phyloP scores from a whole-genome alignment of 2,113 vertebrate species.

The Megaceryle torquata region DNA sequence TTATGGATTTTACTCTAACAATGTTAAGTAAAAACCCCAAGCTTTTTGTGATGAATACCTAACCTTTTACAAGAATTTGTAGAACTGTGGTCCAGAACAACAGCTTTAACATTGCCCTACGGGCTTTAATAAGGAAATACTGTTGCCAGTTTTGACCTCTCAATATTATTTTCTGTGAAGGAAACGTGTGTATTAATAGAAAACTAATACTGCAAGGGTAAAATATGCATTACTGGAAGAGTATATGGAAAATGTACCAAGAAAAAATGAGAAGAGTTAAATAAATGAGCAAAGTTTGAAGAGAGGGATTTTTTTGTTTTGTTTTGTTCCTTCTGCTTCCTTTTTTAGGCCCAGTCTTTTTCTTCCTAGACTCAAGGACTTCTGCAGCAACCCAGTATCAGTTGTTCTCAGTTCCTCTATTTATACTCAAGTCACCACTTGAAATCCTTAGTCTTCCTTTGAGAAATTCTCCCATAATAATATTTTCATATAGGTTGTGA shows the following conservation, averaged over 20 bases:
- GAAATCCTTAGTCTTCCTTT: not conserved
- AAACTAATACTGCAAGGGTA: not conserved
- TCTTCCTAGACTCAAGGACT: not conserved
- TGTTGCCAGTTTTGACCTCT: not conserved
- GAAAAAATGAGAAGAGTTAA: not conserved
- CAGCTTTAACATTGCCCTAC: not conserved
- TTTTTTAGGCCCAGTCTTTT: not conserved
- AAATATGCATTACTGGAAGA: not conserved
- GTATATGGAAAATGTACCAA: not conserved
- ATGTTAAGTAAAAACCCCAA: slow-evolving; percentile 18
- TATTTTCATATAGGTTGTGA: not conserved
- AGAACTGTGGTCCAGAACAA: not conserved
- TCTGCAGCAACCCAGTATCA: not conserved
- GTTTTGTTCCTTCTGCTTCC: not conserved
- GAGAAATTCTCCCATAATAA: not conserved
- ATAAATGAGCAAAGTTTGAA: not conserved
- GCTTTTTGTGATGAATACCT: slow-evolving; percentile 2
- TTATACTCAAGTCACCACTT: not conserved
- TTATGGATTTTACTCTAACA: slow-evolving; percentile 46
- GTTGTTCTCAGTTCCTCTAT: not conserved
- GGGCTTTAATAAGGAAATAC: not conserved
- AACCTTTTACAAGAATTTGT: slow-evolving; percentile 18
- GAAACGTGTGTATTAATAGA: not conserved
- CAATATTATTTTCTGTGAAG: not conserved
- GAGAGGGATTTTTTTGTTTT: not conserved